phyloP scores from a whole-genome alignment of 2,888 invertebrate species.

The Aphrophora alni region DNA sequence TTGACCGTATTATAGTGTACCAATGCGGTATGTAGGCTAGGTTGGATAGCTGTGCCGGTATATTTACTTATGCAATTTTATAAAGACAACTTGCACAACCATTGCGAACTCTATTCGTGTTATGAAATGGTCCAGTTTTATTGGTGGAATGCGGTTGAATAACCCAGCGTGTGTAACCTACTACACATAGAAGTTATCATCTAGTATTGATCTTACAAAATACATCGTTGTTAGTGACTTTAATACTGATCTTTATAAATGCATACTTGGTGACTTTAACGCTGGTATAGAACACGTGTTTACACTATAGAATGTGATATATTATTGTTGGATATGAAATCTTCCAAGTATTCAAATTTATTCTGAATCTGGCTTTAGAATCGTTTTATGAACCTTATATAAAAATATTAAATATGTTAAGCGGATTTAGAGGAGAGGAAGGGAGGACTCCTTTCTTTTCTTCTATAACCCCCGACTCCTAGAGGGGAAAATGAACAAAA shows the following conservation, averaged over 20 bases:
- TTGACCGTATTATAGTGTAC: neutral
- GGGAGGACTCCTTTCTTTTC: no score
- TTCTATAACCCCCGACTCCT: no score
- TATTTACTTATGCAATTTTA: constrained; percentile 9
- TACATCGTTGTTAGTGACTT: neutral
- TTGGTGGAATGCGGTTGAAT: neutral
- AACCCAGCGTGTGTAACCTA: neutral
- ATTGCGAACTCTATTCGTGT: neutral
- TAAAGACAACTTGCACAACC: neutral
- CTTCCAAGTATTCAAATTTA: no score
- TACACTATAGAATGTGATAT: no score
- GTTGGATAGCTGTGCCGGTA: neutral
- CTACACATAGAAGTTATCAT: neutral
- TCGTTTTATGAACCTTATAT: no score
- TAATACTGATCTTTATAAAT: no score
- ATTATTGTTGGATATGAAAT: no score
- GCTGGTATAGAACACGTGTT: neutral
- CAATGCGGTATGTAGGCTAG: neutral
- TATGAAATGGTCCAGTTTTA: constrained; percentile 6
- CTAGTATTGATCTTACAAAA: neutral
- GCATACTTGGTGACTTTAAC: neutral
- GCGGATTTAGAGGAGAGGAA: no score
- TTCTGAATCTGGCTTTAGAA: no score
- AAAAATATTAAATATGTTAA: no score
- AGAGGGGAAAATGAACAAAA: no score